A percentile compares a stretch with the other conserved stretches of the same genome.
These are phyloP conservation scores for Chymomyza procnemis DNA, from an alignment of 2,888 invertebrate genomes.

Conservation along the genomic window DNA sequence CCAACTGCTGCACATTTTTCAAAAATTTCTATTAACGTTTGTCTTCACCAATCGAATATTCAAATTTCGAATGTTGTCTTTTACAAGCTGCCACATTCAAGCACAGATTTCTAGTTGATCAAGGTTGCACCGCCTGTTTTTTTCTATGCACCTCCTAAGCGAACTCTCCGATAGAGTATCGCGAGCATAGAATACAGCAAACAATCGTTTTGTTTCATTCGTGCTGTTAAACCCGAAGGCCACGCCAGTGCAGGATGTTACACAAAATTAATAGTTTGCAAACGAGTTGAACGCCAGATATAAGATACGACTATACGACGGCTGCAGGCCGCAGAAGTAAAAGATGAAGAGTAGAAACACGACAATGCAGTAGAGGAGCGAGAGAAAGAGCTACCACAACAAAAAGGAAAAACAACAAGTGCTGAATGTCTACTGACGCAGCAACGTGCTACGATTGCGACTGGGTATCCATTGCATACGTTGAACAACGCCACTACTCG, in stretches of 20 bases:
- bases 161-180: not conserved
- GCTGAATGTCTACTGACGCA: slow-evolving; percentile 21
- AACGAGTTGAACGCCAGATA: slow-evolving; percentile 72
- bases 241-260: slow-evolving; percentile 65
- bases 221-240: slow-evolving; percentile 59
- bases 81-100: no score
- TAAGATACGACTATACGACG: slow-evolving; percentile 57
- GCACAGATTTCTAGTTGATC: no score
- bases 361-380: slow-evolving; percentile 41
- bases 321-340: slow-evolving; percentile 33
- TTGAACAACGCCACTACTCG: slow-evolving; percentile 3
- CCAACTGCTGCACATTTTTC: no score
- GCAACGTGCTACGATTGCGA: slow-evolving; percentile 30
- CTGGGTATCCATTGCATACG: not conserved
- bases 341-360: slow-evolving; percentile 27
- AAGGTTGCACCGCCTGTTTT: no score
- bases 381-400: slow-evolving; percentile 1
- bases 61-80: no score
- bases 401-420: slow-evolving; percentile 24
- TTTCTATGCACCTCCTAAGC: not conserved
- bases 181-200: not conserved
- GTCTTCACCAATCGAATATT: no score
- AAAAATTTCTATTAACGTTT: no score
- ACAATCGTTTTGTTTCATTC: not conserved
- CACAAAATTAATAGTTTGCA: slow-evolving; percentile 73